Base-by-base conservation (phyloP, 2,888 invertebrate species). In the Pseudoips prasinana region DNA sequence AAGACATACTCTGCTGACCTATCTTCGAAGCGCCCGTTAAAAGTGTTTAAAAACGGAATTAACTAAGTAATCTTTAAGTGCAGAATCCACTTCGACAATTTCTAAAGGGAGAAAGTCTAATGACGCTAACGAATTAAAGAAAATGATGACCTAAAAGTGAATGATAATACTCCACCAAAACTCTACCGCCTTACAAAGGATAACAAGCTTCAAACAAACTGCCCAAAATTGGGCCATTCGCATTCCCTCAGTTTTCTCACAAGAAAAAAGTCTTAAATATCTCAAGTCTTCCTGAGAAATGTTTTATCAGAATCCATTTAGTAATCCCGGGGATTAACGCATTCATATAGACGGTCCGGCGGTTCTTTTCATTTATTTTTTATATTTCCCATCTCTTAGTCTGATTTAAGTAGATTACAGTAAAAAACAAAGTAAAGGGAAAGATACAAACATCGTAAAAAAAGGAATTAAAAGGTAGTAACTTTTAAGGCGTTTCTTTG, bases 231-330 rank as follows among this genome's bases (percentile, higher is more conserved):
- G 26, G 27, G 29, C 25, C 32, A 44, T 58, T 54, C 37, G 19
- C 26, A 50, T 39, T 55, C 46, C 24, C 7, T n/a, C 7, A 20
- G 20, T 5, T 20, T 20, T n/a, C 20, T 20, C 7, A 3, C 33
- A 10, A 11, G 23, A 33, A 46, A 42, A 47, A 49, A 30, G 25
- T 46, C 46, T 60, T 44, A 57, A 46, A 40, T 31, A 41, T 53
- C 51, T 55, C 55, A 49, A 56, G 40, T 37, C 54, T 44, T 44
- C 39, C 46, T 36, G 39, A 38, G 42, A 38, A 48, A 56, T 49
- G 58, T 46, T 57, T 59, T 42, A 49, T 49, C 49, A 46, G 44
- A 57, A 49, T 52, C 58, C 60, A 59, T 52, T 46, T 48, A 42
- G 44, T 59, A 59, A 57, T 57, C 60, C 40, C 14, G 9, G 7